Percentiles rank a stretch among this genome's conserved stretches.
Evolutionary conservation across 2,888 invertebrate genomes (phyloP).

Genomic region (Dichetophora obliterata): DNA sequence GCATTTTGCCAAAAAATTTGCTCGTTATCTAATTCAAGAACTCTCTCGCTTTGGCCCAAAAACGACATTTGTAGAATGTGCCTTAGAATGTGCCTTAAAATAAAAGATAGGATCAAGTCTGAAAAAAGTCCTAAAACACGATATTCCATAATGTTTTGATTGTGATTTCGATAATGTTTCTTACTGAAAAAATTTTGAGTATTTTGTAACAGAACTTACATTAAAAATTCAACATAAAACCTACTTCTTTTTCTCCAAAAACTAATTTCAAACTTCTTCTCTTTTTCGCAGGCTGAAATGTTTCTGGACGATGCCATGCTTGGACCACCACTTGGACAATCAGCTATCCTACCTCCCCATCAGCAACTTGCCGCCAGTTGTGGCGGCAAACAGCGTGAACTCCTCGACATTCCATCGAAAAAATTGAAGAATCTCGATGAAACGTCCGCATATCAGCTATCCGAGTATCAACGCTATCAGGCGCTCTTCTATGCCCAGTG

Average conservation of each 20-base stretch:
- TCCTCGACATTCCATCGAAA: constrained; percentile 77
- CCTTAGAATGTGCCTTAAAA: too few species aligned
- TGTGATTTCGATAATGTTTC: too few species aligned
- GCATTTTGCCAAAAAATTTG: too few species aligned
- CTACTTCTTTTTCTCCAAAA: background rate
- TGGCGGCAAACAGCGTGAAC: constrained; percentile 66
- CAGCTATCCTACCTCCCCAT: constrained; percentile 46
- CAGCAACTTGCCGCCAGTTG: constrained; percentile 44
- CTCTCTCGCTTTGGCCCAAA: too few species aligned
- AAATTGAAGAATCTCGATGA: constrained; percentile 75
- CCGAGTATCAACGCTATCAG: constrained; percentile 67
- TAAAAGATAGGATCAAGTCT: too few species aligned
- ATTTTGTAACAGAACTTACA: too few species aligned
- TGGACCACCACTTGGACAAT: constrained; percentile 49
- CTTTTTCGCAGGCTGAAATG: constrained; percentile 62
- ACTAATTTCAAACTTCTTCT: constrained; percentile 37
- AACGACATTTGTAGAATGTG: too few species aligned
- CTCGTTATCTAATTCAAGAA: too few species aligned
- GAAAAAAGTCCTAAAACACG: too few species aligned
- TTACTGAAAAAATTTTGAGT: too few species aligned
- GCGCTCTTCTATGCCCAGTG: constrained; percentile 65
- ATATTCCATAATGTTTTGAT: too few species aligned
- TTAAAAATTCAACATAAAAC: background rate
- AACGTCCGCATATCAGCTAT: constrained; percentile 64
- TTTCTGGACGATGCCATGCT: constrained; percentile 59